Conservation (phyloP, 2,797 vertebrate genomes). For the Brachyrhaphis roseni region DNA sequence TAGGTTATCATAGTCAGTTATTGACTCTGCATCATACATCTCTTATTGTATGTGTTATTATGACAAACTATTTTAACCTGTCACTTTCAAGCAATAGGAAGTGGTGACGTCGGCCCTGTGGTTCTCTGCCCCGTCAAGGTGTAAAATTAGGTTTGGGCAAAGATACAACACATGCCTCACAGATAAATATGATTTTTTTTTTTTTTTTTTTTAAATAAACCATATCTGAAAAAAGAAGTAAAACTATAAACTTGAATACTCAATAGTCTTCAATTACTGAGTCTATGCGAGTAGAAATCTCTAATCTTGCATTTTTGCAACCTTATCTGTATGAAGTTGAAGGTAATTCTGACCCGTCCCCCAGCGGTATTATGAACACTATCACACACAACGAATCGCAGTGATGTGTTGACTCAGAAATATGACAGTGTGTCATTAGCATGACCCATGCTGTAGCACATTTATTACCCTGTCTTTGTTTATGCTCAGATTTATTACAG, state of each 20-base stretch:
- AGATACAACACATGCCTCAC: not conserved
- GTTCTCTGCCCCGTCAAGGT: not conserved
- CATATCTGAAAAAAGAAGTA: not conserved
- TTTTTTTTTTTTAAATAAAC: not conserved
- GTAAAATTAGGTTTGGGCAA: not conserved
- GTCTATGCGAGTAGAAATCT: not conserved
- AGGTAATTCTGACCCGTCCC: not conserved
- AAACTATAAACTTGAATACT: not conserved
- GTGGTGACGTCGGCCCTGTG: constrained; percentile 13
- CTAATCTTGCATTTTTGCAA: not conserved
- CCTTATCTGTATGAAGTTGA: not conserved
- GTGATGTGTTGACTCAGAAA: not conserved
- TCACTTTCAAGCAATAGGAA: constrained; percentile 24
- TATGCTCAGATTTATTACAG: not conserved
- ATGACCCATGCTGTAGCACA: not conserved
- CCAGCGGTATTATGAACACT: not conserved
- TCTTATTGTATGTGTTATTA: not conserved
- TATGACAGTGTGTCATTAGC: not conserved
- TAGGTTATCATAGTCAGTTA: not conserved
- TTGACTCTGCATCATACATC: not conserved
- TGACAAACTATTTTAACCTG: not conserved
- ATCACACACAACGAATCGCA: not conserved
- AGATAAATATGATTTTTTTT: not conserved
- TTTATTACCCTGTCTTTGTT: not conserved
- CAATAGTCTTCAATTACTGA: not conserved